Conservation (phyloP, 1,140 invertebrate species). For the Dermatophagoides farinae region DNA sequence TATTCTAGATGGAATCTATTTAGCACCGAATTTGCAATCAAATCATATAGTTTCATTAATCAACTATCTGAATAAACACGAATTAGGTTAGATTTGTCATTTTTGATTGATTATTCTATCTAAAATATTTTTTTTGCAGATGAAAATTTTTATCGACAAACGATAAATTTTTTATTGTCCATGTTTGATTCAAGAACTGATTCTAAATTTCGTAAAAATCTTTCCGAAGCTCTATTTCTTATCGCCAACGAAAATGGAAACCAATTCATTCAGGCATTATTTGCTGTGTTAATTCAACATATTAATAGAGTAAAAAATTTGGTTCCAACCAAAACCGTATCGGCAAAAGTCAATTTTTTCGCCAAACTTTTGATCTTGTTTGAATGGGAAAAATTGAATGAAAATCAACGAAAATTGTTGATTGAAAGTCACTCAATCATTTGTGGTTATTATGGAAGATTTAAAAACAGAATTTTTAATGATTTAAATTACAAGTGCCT, state of each 20-base stretch:
- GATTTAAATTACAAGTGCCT: constrained; percentile 1
- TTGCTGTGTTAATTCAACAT: not conserved
- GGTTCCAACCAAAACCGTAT: not conserved
- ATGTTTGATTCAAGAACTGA: too few species aligned
- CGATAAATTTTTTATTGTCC: too few species aligned
- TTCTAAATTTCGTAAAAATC: too few species aligned
- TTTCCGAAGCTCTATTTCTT: not conserved
- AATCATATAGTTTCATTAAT: too few species aligned
- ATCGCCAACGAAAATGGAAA: not conserved
- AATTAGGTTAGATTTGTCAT: too few species aligned
- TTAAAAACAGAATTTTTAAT: not conserved
- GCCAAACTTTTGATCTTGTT: not conserved
- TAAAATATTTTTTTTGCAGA: too few species aligned
- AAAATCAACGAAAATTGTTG: not conserved
- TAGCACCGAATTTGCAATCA: too few species aligned
- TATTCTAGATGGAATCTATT: too few species aligned
- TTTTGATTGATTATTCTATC: too few species aligned
- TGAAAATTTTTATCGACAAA: too few species aligned
- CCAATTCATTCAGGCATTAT: not conserved
- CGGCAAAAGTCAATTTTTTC: not conserved
- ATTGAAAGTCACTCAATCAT: not conserved
- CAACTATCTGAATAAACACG: too few species aligned
- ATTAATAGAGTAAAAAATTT: not conserved
- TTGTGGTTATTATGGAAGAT: not conserved
- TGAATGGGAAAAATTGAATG: not conserved